These are phyloP conservation scores for Drosophila ananassae DNA, from an alignment of 1,140 invertebrate genomes.

Conservation along the genomic window DNA sequence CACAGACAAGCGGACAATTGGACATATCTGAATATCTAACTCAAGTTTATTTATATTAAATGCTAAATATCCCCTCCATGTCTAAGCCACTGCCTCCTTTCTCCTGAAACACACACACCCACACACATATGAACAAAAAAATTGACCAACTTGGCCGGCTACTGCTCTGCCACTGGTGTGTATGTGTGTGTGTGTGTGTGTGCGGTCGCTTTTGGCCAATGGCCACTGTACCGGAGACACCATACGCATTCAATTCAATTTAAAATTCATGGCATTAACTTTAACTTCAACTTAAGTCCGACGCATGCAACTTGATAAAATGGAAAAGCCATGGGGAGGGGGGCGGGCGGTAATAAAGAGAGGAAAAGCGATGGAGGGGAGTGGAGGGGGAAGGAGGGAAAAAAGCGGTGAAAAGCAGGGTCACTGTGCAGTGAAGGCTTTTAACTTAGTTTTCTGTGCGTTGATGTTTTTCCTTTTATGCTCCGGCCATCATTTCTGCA, in stretches of 20 bases:
- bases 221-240: constrained; percentile 49
- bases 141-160: constrained; percentile 19
- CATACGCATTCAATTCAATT: constrained; percentile 81
- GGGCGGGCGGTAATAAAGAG: neutral
- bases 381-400: neutral
- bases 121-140: neutral
- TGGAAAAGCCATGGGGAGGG: constrained; percentile 5
- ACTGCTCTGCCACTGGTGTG: neutral
- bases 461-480: constrained; percentile 41
- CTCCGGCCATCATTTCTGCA: constrained; percentile 27
- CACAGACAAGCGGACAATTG: too few species aligned
- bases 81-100: neutral
- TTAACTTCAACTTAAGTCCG: constrained; percentile 79
- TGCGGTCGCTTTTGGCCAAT: constrained; percentile 17
- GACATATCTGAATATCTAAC: too few species aligned
- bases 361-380: neutral
- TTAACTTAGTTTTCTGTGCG: constrained; percentile 65
- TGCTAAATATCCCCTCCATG: neutral
- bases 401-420: neutral
- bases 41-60: too few species aligned
- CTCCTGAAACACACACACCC: neutral
- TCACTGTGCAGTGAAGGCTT: constrained; percentile 52
- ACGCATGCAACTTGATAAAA: constrained; percentile 78
- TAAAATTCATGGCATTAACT: constrained; percentile 82
- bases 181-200: neutral